A percentile compares a stretch with the other conserved stretches of the same genome.
phyloP scores from a whole-genome alignment of 2,113 vertebrate genomes.

The Rhizomys pruinosus region DNA sequence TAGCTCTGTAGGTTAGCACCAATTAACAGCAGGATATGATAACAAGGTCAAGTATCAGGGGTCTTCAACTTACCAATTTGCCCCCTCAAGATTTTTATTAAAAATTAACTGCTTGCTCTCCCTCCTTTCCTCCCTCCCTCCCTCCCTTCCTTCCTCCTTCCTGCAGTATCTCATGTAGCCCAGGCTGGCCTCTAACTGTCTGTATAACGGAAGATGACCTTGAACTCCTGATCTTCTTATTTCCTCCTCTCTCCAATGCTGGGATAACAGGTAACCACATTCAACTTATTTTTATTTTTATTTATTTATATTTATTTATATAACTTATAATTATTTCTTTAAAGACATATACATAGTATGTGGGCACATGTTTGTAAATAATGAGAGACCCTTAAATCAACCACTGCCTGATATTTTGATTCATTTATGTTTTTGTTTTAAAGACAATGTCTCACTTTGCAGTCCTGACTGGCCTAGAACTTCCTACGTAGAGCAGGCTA shows the following conservation, averaged over 20 bases:
- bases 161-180: too few species aligned
- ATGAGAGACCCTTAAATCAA: background rate
- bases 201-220: background rate
- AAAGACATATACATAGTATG: background rate
- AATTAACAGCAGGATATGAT: background rate
- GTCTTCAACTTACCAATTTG: background rate
- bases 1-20: background rate
- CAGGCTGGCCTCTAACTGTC: too few species aligned
- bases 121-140: background rate
- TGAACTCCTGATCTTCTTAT: background rate
- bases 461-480: too few species aligned
- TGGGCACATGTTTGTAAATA: background rate
- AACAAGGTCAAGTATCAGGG: background rate
- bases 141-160: background rate
- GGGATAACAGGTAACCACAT: background rate
- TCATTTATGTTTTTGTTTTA: background rate
- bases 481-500: too few species aligned
- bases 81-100: background rate
- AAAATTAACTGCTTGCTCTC: slow-evolving; percentile 29
- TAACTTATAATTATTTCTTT: slow-evolving; percentile 31
- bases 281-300: too few species aligned
- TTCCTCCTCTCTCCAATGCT: background rate
- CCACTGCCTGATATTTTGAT: background rate
- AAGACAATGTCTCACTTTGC: background rate
- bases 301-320: too few species aligned